phyloP scores from a whole-genome alignment of 2,888 invertebrate genomes.

The Melitaea athalia region DNA sequence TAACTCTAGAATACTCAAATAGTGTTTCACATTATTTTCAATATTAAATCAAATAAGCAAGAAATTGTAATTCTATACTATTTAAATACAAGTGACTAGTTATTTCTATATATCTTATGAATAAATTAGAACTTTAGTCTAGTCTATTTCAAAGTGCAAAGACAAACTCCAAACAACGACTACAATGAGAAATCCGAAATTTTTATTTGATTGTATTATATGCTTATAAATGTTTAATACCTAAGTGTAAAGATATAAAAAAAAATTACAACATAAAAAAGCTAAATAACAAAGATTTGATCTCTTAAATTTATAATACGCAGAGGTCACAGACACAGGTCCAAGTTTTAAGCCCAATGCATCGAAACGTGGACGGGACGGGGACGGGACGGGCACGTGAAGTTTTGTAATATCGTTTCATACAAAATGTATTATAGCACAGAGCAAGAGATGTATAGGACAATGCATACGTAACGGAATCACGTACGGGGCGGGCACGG shows the following conservation, averaged over 20 bases:
- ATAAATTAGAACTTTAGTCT: constrained; percentile 17
- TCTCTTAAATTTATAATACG: not conserved
- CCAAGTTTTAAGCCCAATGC: no score
- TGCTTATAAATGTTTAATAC: not conserved
- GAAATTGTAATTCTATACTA: not conserved
- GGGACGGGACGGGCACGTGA: no score
- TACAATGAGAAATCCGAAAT: not conserved
- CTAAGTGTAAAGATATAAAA: not conserved
- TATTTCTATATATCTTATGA: constrained; percentile 11
- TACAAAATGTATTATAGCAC: no score
- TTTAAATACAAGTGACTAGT: constrained; percentile 21
- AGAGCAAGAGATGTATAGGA: no score
- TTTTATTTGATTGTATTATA: not conserved
- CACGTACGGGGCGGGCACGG: no score
- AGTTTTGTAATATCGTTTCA: no score
- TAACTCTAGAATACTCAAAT: constrained; percentile 1
- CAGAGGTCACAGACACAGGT: not conserved
- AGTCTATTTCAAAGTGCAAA: constrained; percentile 17
- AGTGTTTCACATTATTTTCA: not conserved
- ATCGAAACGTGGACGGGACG: no score
- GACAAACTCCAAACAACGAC: constrained; percentile 15
- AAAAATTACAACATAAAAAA: not conserved
- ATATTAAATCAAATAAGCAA: not conserved
- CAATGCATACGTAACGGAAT: no score
- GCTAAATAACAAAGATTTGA: not conserved